Conservation (phyloP, 2,797 vertebrate species). For the Halcyon smyrnensis region DNA sequence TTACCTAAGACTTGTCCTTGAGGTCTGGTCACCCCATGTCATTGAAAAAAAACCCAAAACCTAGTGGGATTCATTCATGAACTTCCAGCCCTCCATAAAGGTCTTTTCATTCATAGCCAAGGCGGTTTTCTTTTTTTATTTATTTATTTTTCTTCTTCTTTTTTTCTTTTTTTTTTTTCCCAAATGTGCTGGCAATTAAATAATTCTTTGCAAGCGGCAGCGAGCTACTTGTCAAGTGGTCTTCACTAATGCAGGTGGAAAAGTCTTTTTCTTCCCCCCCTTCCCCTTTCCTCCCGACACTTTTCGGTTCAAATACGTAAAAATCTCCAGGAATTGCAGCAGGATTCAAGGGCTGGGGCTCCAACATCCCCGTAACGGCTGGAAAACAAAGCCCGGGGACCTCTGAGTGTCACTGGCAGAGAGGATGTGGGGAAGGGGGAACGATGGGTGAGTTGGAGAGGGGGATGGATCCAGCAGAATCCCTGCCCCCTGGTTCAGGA, state of each 20-base stretch:
- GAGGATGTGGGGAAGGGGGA: too few species aligned
- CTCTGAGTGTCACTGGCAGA: neutral
- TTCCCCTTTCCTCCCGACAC: neutral
- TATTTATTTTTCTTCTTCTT: neutral
- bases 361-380: slow-evolving; percentile 37
- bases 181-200: slow-evolving; percentile 46
- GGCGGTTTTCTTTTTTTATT: neutral
- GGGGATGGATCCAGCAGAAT: neutral
- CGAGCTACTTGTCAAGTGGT: slow-evolving; percentile 36
- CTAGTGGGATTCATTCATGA: slow-evolving; percentile 72
- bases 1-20: slow-evolving; percentile 58
- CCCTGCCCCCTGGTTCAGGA: too few species aligned
- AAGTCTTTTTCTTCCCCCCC: neutral
- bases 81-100: slow-evolving; percentile 66
- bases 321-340: slow-evolving; percentile 31
- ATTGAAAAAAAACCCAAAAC: slow-evolving; percentile 40
- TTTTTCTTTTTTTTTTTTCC: neutral
- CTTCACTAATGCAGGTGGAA: slow-evolving; percentile 22
- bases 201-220: slow-evolving; percentile 49
- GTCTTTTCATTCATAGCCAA: slow-evolving; percentile 70
- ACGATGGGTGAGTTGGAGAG: neutral
- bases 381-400: slow-evolving; percentile 25
- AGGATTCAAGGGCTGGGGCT: slow-evolving; percentile 4
- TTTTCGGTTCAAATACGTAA: slow-evolving; percentile 36
- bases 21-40: slow-evolving; percentile 58